Evolutionary conservation across 2,888 invertebrate species (phyloP), one percentile per base, ranked within the genome.

Genomic region (Aphidius colemani): DNA sequence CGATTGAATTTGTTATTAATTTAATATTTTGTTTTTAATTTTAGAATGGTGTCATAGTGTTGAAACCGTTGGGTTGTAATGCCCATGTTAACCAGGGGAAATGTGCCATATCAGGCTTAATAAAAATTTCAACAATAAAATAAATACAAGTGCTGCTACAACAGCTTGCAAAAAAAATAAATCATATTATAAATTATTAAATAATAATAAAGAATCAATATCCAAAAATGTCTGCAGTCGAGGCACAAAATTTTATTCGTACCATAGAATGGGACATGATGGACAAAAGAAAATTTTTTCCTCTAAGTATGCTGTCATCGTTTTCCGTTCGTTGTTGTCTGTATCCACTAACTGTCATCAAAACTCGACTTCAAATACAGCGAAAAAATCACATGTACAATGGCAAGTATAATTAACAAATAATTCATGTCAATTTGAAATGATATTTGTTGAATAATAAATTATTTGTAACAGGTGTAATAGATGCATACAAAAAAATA

Each of bases 251-350:
- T 13, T 87, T 89, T 61, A 91, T 94, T 67, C 90, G 89, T 40
- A 95, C 92, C 7, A 96, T 98, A 68, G 98, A 98, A 83, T 95
- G 97, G 94, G 89, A 96, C 71, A 98, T 98, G 98, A 94, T 98
- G 95, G 94, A 98, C 82, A 96, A 95, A 77, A 87, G 86, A 55
- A 96, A 95, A 79, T 98, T 97, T 81, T 94, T 94, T 78, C 96
- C 97, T 0, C 84, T 98, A 63, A 95, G 95, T 64, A 92, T 96
- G 85, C 83, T 95, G 10, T 96, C 96, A 77, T 93, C 94, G 55
- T 92, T 95, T 72, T 87, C 90, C 69, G 89, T 93, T 78, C 84
- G 89, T 69, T 86, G 85, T 66, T 82, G 80, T 67, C 87, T 98
- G 0, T 98, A 98, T 82, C 98, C 98, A 0, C 84, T 98, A 67